A percentile compares a stretch with the other conserved stretches of the same genome.
Evolutionary conservation across 2,888 invertebrate genomes (phyloP).

Genomic region (Tipula confusa): DNA sequence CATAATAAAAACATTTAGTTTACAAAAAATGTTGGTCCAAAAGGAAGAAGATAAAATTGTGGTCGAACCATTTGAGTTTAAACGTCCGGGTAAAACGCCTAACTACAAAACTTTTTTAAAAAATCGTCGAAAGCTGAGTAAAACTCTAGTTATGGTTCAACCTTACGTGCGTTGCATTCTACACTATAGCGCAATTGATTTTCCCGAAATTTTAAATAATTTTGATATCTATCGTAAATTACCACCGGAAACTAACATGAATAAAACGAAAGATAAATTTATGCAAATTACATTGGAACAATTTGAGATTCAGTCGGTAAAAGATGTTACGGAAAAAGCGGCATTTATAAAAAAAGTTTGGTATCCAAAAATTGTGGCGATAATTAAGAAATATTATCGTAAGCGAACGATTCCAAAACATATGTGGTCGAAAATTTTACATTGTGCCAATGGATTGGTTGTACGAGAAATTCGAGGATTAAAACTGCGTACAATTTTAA

Average conservation of each 20-base stretch:
- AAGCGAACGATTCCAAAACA: slow-evolving; percentile 40
- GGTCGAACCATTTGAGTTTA: slow-evolving; percentile 48
- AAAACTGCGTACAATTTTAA: slow-evolving; percentile 62
- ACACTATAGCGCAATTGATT: slow-evolving; percentile 43
- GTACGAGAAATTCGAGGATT: slow-evolving; percentile 61
- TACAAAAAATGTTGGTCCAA: slow-evolving; percentile 60
- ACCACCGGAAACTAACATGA: slow-evolving; percentile 28
- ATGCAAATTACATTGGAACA: slow-evolving; percentile 37
- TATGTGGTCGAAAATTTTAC: slow-evolving; percentile 45
- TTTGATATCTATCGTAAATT: slow-evolving; percentile 40
- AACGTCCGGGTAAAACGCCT: slow-evolving; percentile 60
- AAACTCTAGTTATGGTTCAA: slow-evolving; percentile 58
- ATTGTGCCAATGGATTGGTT: slow-evolving; percentile 52
- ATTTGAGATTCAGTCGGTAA: slow-evolving; percentile 41
- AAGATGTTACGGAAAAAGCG: slow-evolving; percentile 46
- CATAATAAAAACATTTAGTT: slow-evolving; percentile 59
- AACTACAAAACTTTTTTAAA: slow-evolving; percentile 56
- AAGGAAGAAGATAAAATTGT: slow-evolving; percentile 52
- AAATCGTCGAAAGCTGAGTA: slow-evolving; percentile 55
- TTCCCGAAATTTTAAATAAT: slow-evolving; percentile 47
- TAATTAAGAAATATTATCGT: slow-evolving; percentile 44
- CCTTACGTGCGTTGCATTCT: slow-evolving; percentile 56
- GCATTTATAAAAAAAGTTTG: slow-evolving; percentile 48
- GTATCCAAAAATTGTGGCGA: slow-evolving; percentile 47
- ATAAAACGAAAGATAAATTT: slow-evolving; percentile 34